Conservation (phyloP, 1,140 invertebrate species). For the Mesaphorura yosii region DNA sequence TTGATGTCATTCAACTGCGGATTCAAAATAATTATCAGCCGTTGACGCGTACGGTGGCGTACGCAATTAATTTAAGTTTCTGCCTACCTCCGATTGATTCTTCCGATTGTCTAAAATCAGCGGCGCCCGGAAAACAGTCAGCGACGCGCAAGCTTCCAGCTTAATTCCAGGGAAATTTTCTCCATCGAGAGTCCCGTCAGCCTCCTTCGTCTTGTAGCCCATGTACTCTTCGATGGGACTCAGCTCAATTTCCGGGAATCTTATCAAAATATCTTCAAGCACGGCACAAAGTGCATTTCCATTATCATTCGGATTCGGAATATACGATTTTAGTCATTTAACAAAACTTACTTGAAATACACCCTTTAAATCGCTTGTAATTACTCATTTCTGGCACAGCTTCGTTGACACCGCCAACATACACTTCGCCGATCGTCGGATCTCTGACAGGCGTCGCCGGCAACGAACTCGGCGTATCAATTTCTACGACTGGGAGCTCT, state of each 20-base stretch:
- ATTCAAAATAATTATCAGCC: no score
- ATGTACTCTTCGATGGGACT: slow-evolving; percentile 78
- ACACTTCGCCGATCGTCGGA: slow-evolving; percentile 46
- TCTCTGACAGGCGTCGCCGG: neutral
- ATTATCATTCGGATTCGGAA: neutral
- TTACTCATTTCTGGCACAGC: slow-evolving; percentile 57
- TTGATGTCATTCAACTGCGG: no score
- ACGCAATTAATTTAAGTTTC: no score
- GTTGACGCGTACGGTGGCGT: no score
- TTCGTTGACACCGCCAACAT: slow-evolving; percentile 72
- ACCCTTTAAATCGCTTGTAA: slow-evolving; percentile 76
- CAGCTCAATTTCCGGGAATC: slow-evolving; percentile 64
- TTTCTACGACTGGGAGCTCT: slow-evolving; percentile 49
- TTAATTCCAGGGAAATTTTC: slow-evolving; percentile 69
- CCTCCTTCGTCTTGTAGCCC: slow-evolving; percentile 65
- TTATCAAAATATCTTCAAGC: slow-evolving; percentile 60
- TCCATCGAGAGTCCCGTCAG: slow-evolving; percentile 50
- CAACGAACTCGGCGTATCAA: slow-evolving; percentile 29
- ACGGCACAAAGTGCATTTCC: slow-evolving; percentile 28
- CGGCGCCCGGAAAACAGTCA: slow-evolving; percentile 39
- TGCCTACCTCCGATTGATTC: no score
- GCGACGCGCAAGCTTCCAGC: slow-evolving; percentile 67
- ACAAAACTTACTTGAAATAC: slow-evolving; percentile 64
- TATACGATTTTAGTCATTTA: slow-evolving; percentile 2
- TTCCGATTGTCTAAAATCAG: no score